Evolutionary conservation across 2,888 invertebrate species (phyloP), one percentile per base, ranked within the genome.

Genomic region (Lucinisca nassula): DNA sequence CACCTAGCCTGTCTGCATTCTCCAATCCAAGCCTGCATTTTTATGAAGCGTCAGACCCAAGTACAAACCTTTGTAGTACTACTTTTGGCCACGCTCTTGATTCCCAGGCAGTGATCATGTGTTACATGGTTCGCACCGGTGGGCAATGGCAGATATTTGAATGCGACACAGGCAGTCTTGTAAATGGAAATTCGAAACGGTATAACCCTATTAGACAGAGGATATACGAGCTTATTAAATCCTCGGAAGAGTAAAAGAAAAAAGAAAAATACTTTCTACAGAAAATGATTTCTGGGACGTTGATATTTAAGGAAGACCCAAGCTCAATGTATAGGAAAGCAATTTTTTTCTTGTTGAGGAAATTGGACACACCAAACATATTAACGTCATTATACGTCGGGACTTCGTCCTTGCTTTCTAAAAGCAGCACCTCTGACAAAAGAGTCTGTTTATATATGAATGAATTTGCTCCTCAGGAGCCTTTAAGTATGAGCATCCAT

Each of bases 81-180:
- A 87, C 89, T 12, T 82, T 89, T 30, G 74, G 74, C 35, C 89
- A 89, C 49, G 89, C 89, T 6, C 67, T 87, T 30, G 45, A 37
- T 14, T 74, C 79, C 38, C 89, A 89, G 77, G 89, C 82, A 24
- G 89, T 89, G 21, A 82, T 87, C 32, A 89, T 89, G 87, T 87
- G 87, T 73, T 87, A 75, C 21, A 51, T 89, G 35, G 82, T 82
- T 8, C 82, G 89, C 10, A 77, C 35, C 8, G 82, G 78, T 21
- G 32, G 35, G n/a, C 82, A 84, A 38, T 89, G 89, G 89, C 80
- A 82, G 35, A 89, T 89, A 49, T 84, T 67, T 35, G 87, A 89
- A 58, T 89, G 87, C 74, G 89, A 83, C 14, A 37, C 45, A 21
- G 78, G 70, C 10, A 81, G 84, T 8, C 84, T 84, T 32, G 84